These are phyloP conservation scores for Rhadinocentrus ornatus DNA, from an alignment of 2,797 vertebrate genomes.

Conservation along the genomic window DNA sequence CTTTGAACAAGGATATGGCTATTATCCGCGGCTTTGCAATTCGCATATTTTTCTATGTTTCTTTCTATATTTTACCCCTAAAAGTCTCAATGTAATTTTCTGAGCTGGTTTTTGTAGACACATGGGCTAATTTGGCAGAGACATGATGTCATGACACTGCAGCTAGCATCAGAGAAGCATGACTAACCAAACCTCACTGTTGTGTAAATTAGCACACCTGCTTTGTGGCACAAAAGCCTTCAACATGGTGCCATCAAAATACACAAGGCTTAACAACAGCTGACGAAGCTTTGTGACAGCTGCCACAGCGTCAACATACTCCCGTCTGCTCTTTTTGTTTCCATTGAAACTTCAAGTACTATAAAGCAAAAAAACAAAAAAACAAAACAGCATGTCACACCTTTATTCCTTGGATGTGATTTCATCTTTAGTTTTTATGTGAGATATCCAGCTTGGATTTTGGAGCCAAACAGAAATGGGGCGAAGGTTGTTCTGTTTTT, in stretches of 20 bases:
- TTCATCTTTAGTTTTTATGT: constrained; percentile 51
- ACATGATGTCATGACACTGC: constrained; percentile 29
- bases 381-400: constrained; percentile 34
- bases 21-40: constrained; percentile 1
- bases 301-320: constrained; percentile 60
- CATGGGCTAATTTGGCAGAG: constrained; percentile 23
- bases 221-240: constrained; percentile 45
- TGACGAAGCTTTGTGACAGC: constrained; percentile 62
- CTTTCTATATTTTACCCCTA: background rate
- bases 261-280: constrained; percentile 67
- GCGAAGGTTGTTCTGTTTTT: constrained; percentile 32
- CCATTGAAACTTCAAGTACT: constrained; percentile 49
- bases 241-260: constrained; percentile 49
- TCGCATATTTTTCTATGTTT: background rate
- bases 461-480: constrained; percentile 37
- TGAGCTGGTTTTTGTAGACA: constrained; percentile 28
- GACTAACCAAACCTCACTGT: constrained; percentile 51
- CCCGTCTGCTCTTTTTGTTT: constrained; percentile 31
- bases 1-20: background rate
- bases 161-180: constrained; percentile 37
- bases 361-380: constrained; percentile 1
- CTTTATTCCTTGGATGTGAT: constrained; percentile 46
- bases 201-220: constrained; percentile 73
- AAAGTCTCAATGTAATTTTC: constrained; percentile 11
- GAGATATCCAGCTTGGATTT: constrained; percentile 30